A percentile compares a stretch with the other conserved stretches of the same genome.
These are phyloP conservation scores for Chamaea fasciata DNA, from an alignment of 2,113 vertebrate genomes.

Conservation along the genomic window DNA sequence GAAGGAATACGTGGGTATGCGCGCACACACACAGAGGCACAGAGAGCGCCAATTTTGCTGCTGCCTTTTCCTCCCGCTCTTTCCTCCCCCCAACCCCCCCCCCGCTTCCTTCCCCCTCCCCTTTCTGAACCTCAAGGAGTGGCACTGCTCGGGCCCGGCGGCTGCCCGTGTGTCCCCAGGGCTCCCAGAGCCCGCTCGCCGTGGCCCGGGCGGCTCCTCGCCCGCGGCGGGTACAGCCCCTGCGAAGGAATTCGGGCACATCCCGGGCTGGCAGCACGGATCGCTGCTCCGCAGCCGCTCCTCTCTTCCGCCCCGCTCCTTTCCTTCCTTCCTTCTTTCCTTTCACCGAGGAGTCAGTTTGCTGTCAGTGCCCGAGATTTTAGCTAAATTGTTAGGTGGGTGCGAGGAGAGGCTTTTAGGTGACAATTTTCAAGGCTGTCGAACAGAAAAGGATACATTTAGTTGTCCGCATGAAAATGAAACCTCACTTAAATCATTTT, in stretches of 20 bases:
- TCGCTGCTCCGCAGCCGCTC: background rate
- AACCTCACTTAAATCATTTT: background rate
- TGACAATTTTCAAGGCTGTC: background rate
- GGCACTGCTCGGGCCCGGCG: background rate
- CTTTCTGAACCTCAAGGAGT: background rate
- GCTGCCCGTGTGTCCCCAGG: background rate
- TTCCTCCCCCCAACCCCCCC: fast-evolving
- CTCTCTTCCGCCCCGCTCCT: background rate
- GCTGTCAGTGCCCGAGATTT: background rate
- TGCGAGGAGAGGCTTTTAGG: background rate
- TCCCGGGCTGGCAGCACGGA: background rate
- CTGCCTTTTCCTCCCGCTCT: background rate
- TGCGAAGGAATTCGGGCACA: background rate
- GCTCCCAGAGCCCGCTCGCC: no score
- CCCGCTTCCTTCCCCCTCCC: no score
- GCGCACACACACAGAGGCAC: background rate
- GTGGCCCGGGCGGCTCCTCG: background rate
- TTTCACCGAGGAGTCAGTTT: background rate
- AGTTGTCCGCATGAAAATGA: background rate
- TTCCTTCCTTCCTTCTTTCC: background rate
- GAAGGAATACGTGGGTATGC: background rate
- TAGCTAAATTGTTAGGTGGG: background rate
- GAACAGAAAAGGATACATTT: background rate
- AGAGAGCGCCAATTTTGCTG: background rate
- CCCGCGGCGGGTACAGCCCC: background rate